Base-by-base conservation (phyloP, 2,888 invertebrate genomes). In the Calliscelio sp. region DNA sequence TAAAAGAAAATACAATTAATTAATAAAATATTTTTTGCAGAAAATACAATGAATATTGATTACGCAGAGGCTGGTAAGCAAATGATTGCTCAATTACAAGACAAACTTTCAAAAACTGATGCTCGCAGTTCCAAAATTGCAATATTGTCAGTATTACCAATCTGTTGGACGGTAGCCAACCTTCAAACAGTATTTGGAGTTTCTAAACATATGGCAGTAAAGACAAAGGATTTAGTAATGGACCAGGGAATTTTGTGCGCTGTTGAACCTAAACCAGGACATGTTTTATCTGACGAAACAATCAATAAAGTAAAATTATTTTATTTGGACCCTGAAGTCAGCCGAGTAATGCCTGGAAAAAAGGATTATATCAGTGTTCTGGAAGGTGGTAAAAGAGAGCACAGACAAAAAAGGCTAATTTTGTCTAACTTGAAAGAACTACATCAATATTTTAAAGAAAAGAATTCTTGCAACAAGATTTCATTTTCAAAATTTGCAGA, bases 71-170 rank as follows among this genome's bases (percentile, higher is more conserved):
- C 65, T 65, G 65, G 65, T 18, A 65, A 65, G 7, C 28, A 65
- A 65, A 65, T 49, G 49, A 65, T 65, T 65, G 8, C 24, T 38
- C 68, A 68, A 24, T 68, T 68, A 16, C 4, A 68, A 68, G 68
- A 53, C 53, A 68, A 68, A 68, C 38, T 51, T 51, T 59, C 59
- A 59, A n/a, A 68, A 68, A 51, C 14, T 53, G 68, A 20, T 68
- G 5, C 35, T 16, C 14, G 14, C 22, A 66, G 51, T 11, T 16
- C 18, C 3, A 66, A 66, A 66, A 22, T 51, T 66, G 14, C 22
- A 22, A 51, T 51, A 22, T 66, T 66, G 16, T 66, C 51, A 51
- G 66, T 66, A 0, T 66, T 66, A 66, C 66, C 68, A 68, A 53
- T 68, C 24, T 53, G 16, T 51, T 68, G 68, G 53, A 68, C n/a